Conservation (phyloP, 2,113 vertebrate genomes). For the Mastomys natalensis region DNA sequence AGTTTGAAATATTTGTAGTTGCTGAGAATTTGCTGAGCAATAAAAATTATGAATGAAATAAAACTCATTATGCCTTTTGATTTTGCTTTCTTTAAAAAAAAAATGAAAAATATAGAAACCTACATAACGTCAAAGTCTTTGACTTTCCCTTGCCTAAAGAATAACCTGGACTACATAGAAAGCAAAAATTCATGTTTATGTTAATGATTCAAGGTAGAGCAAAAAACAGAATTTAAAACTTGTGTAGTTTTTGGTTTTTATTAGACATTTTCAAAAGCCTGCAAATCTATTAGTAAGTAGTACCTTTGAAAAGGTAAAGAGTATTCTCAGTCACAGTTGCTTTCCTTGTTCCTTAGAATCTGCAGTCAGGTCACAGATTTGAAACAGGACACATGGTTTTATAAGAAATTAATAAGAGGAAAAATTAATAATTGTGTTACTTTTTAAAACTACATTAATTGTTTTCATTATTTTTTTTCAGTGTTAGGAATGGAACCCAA, state of each 20-base stretch:
- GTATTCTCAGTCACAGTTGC: no score
- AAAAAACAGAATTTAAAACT: neutral
- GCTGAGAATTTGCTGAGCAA: neutral
- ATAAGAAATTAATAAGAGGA: neutral
- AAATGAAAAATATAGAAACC: neutral
- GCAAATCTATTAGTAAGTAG: neutral
- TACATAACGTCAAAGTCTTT: neutral
- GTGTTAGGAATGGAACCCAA: neutral
- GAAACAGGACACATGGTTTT: neutral
- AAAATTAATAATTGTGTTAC: neutral
- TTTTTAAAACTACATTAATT: neutral
- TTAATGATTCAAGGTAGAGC: neutral
- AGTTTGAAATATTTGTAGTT: neutral
- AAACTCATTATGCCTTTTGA: neutral
- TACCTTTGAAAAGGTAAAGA: neutral
- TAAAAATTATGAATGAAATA: neutral
- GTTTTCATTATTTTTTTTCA: neutral
- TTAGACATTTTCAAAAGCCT: neutral
- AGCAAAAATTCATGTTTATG: neutral
- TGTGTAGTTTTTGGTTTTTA: neutral
- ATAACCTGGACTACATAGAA: neutral
- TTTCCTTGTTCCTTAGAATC: neutral
- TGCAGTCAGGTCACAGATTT: neutral
- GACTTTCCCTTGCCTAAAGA: neutral
- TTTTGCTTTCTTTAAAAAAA: conserved; percentile 15